phyloP scores from a whole-genome alignment of 2,888 invertebrate species.

The Lagria hirta region DNA sequence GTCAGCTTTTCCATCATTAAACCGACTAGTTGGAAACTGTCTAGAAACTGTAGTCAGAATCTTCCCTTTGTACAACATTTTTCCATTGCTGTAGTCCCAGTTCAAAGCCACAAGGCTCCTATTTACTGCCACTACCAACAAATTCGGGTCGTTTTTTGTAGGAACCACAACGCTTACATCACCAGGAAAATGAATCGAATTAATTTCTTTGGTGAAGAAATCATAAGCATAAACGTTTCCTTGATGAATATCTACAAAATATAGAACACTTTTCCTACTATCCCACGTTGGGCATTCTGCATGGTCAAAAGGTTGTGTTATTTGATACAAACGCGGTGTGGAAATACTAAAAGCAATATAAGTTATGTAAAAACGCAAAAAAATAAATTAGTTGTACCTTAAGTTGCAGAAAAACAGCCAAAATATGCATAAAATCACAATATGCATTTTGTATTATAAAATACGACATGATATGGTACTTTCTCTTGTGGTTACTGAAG shows the following conservation, averaged over 20 bases:
- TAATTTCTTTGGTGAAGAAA: slow-evolving; percentile 6
- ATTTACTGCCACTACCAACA: slow-evolving; percentile 53
- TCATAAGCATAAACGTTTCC: slow-evolving; percentile 14
- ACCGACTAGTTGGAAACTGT: slow-evolving; percentile 55
- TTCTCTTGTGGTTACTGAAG: too few relatives aligned
- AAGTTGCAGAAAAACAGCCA: too few relatives aligned
- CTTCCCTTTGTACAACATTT: slow-evolving; percentile 15
- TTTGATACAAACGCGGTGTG: slow-evolving; percentile 45
- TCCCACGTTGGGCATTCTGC: slow-evolving; percentile 24
- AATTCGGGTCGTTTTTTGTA: slow-evolving; percentile 47
- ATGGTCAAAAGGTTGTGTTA: slow-evolving; percentile 18
- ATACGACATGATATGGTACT: too few relatives aligned
- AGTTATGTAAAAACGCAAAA: too few relatives aligned
- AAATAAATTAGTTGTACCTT: too few relatives aligned
- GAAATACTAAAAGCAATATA: neutral
- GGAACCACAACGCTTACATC: slow-evolving; percentile 54
- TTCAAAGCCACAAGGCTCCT: slow-evolving; percentile 50
- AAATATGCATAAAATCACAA: too few relatives aligned
- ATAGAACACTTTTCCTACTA: slow-evolving; percentile 14
- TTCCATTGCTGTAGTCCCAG: slow-evolving; percentile 57
- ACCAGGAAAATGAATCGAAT: slow-evolving; percentile 26
- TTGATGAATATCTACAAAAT: slow-evolving; percentile 22
- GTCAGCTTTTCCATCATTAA: slow-evolving; percentile 66
- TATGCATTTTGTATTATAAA: too few relatives aligned
- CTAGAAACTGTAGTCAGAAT: slow-evolving; percentile 54